Evolutionary conservation across 1,140 invertebrate species (phyloP).

Genomic region (Cyrtorhinus lividipennis): DNA sequence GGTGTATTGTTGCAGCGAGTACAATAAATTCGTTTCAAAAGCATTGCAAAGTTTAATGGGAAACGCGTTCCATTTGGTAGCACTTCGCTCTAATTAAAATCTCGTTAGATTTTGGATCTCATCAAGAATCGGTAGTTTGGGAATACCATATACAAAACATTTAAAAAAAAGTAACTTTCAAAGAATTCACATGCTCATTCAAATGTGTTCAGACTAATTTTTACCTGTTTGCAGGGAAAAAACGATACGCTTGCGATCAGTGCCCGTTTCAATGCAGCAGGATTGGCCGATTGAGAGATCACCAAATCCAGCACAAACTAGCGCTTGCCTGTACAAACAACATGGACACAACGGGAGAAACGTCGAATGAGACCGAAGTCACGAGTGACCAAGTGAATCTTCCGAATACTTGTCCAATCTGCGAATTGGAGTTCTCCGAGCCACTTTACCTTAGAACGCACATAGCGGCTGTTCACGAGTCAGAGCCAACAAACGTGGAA

Average conservation of each 20-base stretch:
- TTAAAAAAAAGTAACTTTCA: too few species aligned
- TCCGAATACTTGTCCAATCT: background rate
- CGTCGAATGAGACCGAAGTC: background rate
- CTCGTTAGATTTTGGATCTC: too few species aligned
- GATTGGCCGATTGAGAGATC: background rate
- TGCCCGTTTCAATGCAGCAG: constrained; percentile 10
- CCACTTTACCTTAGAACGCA: background rate
- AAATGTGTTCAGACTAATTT: too few species aligned
- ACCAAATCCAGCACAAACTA: background rate
- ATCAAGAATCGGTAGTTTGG: too few species aligned
- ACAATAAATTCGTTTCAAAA: too few species aligned
- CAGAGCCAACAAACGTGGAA: background rate
- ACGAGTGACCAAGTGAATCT: background rate
- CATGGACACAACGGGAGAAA: background rate
- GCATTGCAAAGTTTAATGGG: too few species aligned
- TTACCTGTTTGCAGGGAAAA: constrained; percentile 4
- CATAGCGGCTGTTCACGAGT: background rate
- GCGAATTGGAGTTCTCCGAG: background rate
- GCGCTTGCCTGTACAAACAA: background rate
- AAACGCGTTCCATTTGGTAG: too few species aligned
- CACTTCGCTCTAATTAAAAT: too few species aligned
- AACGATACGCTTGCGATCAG: constrained; percentile 1
- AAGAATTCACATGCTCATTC: too few species aligned
- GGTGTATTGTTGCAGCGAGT: too few species aligned
- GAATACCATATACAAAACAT: too few species aligned